A percentile compares a stretch with the other conserved stretches of the same genome.
Evolutionary conservation across 2,888 invertebrate species (phyloP).

Genomic region (Andrena chrysosceles): DNA sequence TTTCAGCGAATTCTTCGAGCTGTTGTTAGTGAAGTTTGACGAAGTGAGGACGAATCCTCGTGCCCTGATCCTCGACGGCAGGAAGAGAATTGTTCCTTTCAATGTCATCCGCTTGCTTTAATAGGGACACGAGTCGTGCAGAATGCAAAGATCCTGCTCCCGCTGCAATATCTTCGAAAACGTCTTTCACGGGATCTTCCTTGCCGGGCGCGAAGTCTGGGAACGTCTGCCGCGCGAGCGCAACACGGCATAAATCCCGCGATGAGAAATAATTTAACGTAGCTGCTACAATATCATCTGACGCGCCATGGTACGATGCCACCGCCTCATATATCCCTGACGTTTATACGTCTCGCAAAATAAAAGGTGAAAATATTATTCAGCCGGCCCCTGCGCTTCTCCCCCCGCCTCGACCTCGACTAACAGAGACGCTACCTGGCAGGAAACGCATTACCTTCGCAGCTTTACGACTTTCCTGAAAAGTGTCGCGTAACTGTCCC

Average conservation of each 20-base stretch:
- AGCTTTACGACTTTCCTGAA: conserved; percentile 69
- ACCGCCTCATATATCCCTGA: conserved; percentile 37
- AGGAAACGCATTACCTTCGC: conserved; percentile 61
- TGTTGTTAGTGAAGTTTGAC: too few relatives aligned
- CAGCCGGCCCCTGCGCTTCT: background rate
- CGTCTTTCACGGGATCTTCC: conserved; percentile 32
- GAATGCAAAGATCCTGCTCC: conserved; percentile 6
- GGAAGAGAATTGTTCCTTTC: background rate
- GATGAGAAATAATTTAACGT: conserved; percentile 64
- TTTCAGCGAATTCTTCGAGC: background rate
- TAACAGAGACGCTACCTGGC: conserved; percentile 52
- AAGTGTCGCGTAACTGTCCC: conserved; percentile 66
- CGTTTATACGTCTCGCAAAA: conserved; percentile 58
- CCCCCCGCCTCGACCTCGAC: background rate
- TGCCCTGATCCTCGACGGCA: background rate
- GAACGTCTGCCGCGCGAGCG: background rate
- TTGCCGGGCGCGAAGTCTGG: background rate
- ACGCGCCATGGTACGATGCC: conserved; percentile 37
- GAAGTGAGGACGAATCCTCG: too few relatives aligned
- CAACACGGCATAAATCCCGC: conserved; percentile 41
- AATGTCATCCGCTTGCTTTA: background rate
- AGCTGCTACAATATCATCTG: conserved; percentile 52
- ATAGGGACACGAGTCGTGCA: background rate
- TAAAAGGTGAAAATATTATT: conserved; percentile 67
- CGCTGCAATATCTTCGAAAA: conserved; percentile 32